A percentile compares a stretch with the other conserved stretches of the same genome.
These are phyloP conservation scores for Synodontis membranacea DNA, from an alignment of 2,113 vertebrate species.

Conservation along the genomic window DNA sequence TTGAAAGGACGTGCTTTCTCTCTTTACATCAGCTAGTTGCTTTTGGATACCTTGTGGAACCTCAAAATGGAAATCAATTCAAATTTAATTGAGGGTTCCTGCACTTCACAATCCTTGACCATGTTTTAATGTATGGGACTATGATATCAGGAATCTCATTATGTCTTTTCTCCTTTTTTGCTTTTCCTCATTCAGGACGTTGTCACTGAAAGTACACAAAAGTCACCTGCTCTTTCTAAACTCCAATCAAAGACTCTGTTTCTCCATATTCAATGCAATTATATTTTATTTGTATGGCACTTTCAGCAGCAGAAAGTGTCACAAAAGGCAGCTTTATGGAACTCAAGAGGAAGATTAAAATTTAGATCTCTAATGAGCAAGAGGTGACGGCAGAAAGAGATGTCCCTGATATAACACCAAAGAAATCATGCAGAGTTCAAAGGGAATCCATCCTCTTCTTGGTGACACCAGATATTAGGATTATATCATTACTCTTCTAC, in stretches of 20 bases:
- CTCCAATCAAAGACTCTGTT: not conserved
- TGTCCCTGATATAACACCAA: not conserved
- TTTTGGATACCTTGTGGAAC: constrained; percentile 24
- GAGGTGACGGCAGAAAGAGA: not conserved
- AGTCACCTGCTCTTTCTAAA: not conserved
- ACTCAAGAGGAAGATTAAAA: not conserved
- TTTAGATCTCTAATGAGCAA: not conserved
- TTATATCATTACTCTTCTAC: not conserved
- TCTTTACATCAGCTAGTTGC: constrained; percentile 35
- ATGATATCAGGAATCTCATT: constrained; percentile 43
- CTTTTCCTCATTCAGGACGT: constrained; percentile 62
- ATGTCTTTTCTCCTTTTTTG: not conserved
- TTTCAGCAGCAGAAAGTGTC: not conserved
- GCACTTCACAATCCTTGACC: constrained; percentile 34
- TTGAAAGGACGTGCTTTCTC: constrained; percentile 34
- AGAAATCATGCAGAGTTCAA: not conserved
- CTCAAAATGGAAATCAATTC: constrained; percentile 31
- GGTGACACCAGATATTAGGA: not conserved
- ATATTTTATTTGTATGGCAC: not conserved
- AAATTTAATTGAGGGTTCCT: constrained; percentile 38
- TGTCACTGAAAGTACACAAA: constrained; percentile 64
- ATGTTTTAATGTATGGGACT: constrained; percentile 43
- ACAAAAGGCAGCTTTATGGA: not conserved
- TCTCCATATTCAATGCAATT: not conserved
- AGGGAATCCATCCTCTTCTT: not conserved